These are phyloP conservation scores for Lonchura striata DNA, from an alignment of 2,113 vertebrate genomes.

Conservation along the genomic window DNA sequence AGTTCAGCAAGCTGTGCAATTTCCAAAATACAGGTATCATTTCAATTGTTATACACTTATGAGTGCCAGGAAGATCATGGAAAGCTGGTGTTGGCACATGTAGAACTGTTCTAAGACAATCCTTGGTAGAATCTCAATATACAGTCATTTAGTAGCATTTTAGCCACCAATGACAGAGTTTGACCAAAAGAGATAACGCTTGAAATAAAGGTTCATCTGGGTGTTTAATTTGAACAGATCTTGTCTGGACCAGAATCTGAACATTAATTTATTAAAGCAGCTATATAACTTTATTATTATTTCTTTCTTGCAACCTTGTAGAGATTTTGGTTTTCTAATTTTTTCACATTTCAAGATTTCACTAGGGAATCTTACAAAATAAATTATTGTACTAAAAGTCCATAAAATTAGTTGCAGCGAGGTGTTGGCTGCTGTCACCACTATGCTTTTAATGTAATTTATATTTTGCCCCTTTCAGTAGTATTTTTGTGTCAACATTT, in stretches of 20 bases:
- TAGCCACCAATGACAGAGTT: background rate
- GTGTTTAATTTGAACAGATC: background rate
- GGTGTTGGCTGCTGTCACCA: background rate
- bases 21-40: conserved; percentile 17
- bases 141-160: background rate
- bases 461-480: background rate
- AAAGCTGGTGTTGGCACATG: background rate
- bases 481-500: background rate
- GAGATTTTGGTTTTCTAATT: background rate
- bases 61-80: background rate
- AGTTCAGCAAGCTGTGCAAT: conserved; percentile 34
- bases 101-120: background rate
- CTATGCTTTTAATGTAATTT: background rate
- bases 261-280: background rate
- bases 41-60: background rate
- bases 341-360: background rate
- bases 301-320: background rate
- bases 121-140: background rate
- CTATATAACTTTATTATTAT: background rate
- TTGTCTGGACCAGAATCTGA: background rate
- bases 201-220: background rate
- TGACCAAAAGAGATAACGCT: background rate
- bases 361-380: background rate
- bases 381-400: background rate
- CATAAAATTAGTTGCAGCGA: background rate